Evolutionary conservation across 1,140 invertebrate genomes (phyloP).

Genomic region (Ericerus pela): DNA sequence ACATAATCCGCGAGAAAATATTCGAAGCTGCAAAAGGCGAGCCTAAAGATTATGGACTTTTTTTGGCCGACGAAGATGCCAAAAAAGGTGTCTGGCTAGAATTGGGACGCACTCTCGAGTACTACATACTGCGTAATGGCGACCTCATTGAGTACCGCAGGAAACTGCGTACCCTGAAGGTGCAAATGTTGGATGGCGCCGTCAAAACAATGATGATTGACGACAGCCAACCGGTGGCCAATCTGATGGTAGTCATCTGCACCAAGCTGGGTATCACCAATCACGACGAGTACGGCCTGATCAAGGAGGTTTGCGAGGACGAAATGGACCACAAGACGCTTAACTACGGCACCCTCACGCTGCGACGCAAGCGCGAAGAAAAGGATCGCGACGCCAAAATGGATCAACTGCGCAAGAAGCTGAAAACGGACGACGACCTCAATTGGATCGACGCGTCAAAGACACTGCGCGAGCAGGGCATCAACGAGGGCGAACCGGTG

Average conservation of each 20-base stretch:
- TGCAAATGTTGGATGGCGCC: conserved; percentile 85
- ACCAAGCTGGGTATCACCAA: conserved; percentile 98
- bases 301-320: conserved; percentile 70
- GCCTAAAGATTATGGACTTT: conserved; percentile 97
- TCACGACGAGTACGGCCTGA: conserved; percentile 96
- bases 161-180: conserved; percentile 78
- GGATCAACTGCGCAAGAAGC: conserved; percentile 91
- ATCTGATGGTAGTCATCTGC: conserved; percentile 97
- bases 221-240: conserved; percentile 89
- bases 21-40: conserved; percentile 69
- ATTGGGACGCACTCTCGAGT: conserved; percentile 77
- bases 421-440: conserved; percentile 98
- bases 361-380: conserved; percentile 62
- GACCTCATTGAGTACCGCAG: conserved; percentile 89
- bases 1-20: conserved; percentile 86
- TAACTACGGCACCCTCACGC: conserved; percentile 64
- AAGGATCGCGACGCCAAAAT: conserved; percentile 88
- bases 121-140: conserved; percentile 89
- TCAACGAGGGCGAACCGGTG: conserved; percentile 79
- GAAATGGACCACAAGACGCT: conserved; percentile 46
- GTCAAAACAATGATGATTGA: conserved; percentile 94
- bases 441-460: conserved; percentile 96
- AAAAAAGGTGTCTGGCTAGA: conserved; percentile 97
- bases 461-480: conserved; percentile 88
- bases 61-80: conserved; percentile 87